Base-by-base conservation (phyloP, 2,113 vertebrate species). In the Chloroceryle aenea region DNA sequence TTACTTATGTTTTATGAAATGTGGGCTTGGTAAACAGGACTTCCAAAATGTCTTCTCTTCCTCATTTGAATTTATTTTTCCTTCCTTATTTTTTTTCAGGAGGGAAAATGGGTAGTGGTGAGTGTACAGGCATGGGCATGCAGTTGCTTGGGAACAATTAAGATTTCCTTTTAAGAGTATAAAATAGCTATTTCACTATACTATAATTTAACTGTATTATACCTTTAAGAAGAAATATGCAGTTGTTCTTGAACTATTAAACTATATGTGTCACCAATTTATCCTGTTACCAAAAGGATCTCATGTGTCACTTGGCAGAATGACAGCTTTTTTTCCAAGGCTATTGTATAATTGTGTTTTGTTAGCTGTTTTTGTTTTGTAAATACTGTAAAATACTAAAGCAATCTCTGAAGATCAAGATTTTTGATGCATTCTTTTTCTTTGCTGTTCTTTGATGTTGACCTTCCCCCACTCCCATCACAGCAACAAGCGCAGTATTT, bases 281-380 rank as follows among this genome's bases (percentile, higher is more conserved):
- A 87, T 95, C 87, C 74, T 89, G 71, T 95, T 96, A 92, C 79
- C 76, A 78, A 87, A 96, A 94, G 53, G 73, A 78, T 90, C 79
- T 96, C 66, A 40, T 95, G 85, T 95, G 80, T 95, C 71, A 68
- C 76, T 96, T 97, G 96, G 96, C 96, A 93, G 77, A 89, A 77
- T 82, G 92, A 95, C 93, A 94, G 76, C 15, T 81, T 89, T 93
- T 87, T 94, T 86, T 36, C 38, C 40, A 69, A 76, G 30, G 63
- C 90, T 74, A 89, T 95, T 95, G 95, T 95, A 96, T 94, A 96
- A 96, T 94, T 90, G 19, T 97, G 90, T 95, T 96, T 96, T 96
- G 86, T 94, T 96, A 97, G 96, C 96, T 96, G 96, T 87, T 97
- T 96, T 96, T 97, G 90, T 94, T 97, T 96, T 90, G 95, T 90